Percentiles rank a stretch among this genome's conserved stretches.
phyloP scores from a whole-genome alignment of 2,797 vertebrate species.

The Steatocranus sp. region DNA sequence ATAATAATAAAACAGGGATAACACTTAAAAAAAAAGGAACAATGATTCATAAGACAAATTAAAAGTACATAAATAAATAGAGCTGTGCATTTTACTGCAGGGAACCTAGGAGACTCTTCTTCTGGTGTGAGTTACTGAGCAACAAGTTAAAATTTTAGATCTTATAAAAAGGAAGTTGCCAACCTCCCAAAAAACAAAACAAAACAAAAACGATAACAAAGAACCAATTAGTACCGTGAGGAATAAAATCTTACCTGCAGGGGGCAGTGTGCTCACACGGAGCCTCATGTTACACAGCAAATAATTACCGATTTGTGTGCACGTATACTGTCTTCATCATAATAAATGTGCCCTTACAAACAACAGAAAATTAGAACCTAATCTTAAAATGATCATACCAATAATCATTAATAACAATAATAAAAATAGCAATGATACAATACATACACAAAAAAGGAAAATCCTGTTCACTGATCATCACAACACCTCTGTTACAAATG shows the following conservation, averaged over 20 bases:
- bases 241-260: conserved; percentile 38
- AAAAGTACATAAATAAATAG: conserved; percentile 71
- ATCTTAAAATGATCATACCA: conserved; percentile 69
- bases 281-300: conserved; percentile 28
- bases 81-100: conserved; percentile 67
- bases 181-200: neutral
- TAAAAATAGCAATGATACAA: conserved; percentile 81
- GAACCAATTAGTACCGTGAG: conserved; percentile 55
- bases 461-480: conserved; percentile 63
- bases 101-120: conserved; percentile 40
- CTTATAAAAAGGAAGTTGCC: neutral
- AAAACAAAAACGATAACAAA: neutral
- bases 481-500: conserved; percentile 72
- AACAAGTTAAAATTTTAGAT: neutral
- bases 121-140: conserved; percentile 11
- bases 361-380: conserved; percentile 51
- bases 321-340: conserved; percentile 53
- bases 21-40: conserved; percentile 30
- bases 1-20: conserved; percentile 7
- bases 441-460: conserved; percentile 69
- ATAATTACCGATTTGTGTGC: conserved; percentile 11
- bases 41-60: conserved; percentile 53
- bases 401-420: conserved; percentile 76
- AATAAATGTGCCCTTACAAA: conserved; percentile 71
- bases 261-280: conserved; percentile 43